Conservation (phyloP, 2,888 invertebrate genomes). For the Chymomyza amoena region DNA sequence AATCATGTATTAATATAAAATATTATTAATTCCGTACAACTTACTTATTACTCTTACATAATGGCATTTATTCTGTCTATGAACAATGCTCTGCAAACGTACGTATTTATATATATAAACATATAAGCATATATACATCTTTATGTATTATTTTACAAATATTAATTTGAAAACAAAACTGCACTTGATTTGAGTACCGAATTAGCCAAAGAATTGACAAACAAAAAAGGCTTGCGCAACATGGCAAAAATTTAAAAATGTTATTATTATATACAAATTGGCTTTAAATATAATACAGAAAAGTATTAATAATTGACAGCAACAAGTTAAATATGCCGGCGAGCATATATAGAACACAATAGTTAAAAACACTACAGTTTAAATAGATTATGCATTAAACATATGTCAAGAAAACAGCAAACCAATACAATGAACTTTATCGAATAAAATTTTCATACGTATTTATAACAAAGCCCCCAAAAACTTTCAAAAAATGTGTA, state of each 20-base stretch:
- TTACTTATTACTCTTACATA: background rate
- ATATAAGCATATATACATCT: background rate
- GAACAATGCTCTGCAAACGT: constrained; percentile 3
- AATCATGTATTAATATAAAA: background rate
- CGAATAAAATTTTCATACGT: constrained; percentile 73
- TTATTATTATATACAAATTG: constrained; percentile 39
- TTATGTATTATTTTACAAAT: constrained; percentile 24
- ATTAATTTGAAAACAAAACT: constrained; percentile 7
- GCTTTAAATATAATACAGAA: constrained; percentile 49
- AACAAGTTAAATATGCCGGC: constrained; percentile 7
- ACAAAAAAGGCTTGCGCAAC: background rate
- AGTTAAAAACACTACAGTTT: constrained; percentile 6
- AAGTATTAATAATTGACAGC: constrained; percentile 26
- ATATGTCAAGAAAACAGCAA: constrained; percentile 5
- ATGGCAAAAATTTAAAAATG: background rate
- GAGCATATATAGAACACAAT: constrained; percentile 22
- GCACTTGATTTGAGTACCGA: constrained; percentile 42
- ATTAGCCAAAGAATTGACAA: constrained; percentile 67
- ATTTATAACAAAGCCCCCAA: constrained; percentile 63
- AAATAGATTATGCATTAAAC: constrained; percentile 16
- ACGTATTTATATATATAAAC: background rate
- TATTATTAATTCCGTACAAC: background rate
- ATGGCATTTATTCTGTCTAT: constrained; percentile 32
- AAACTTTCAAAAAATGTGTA: background rate
- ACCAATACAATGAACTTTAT: constrained; percentile 57